A percentile compares a stretch with the other conserved stretches of the same genome.
These are phyloP conservation scores for Macrophya alboannulata DNA, from an alignment of 2,888 invertebrate species.

Conservation along the genomic window DNA sequence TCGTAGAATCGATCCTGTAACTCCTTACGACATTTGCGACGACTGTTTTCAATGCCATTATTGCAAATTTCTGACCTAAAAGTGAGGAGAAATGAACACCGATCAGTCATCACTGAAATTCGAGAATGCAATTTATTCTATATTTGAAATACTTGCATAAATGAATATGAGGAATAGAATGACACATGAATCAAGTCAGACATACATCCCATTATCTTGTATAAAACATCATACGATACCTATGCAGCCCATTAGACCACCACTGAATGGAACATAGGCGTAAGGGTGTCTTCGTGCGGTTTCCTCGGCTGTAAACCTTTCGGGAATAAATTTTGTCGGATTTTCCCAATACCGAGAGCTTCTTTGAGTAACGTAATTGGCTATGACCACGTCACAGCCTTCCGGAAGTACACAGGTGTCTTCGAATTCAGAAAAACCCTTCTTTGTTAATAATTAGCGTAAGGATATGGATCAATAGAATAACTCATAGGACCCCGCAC, in stretches of 20 bases:
- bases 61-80: constrained; percentile 28
- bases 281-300: constrained; percentile 64
- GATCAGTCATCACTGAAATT: background rate
- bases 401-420: constrained; percentile 65
- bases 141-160: background rate
- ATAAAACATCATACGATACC: constrained; percentile 15
- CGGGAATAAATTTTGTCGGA: constrained; percentile 67
- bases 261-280: constrained; percentile 65
- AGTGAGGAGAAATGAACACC: background rate
- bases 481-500: too few species aligned
- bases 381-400: constrained; percentile 61
- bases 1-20: constrained; percentile 32
- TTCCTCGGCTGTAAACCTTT: constrained; percentile 67
- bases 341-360: constrained; percentile 65
- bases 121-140: background rate
- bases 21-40: constrained; percentile 23
- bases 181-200: background rate
- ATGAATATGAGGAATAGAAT: background rate
- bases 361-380: constrained; percentile 62
- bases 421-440: constrained; percentile 51
- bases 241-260: constrained; percentile 64
- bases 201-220: background rate
- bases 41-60: constrained; percentile 18
- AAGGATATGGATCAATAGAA: background rate
- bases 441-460: background rate